These are phyloP conservation scores for Drosophila anomelani DNA, from an alignment of 2,888 invertebrate species.

Conservation along the genomic window DNA sequence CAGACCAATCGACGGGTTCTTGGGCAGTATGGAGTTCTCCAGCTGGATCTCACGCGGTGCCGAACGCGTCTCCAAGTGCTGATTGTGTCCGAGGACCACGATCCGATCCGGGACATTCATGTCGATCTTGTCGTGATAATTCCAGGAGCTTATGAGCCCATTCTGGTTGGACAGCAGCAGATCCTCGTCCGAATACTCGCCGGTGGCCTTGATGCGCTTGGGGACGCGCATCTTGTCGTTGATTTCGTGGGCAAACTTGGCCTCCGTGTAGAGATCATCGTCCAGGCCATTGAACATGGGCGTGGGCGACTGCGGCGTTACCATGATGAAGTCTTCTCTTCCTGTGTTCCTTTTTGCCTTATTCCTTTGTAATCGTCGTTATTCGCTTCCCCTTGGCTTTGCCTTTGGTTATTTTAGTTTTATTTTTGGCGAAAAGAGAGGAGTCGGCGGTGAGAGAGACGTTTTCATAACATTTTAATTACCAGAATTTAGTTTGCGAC, in stretches of 20 bases:
- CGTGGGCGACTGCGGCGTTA: constrained; percentile 87
- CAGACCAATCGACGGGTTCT: constrained; percentile 87
- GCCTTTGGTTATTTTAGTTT: constrained; percentile 10
- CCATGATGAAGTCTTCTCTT: constrained; percentile 85
- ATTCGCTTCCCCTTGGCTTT: constrained; percentile 7
- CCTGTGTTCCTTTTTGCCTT: neutral
- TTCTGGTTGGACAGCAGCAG: constrained; percentile 87
- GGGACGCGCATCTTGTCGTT: constrained; percentile 93
- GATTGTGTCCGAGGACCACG: constrained; percentile 92
- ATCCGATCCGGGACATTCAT: constrained; percentile 98
- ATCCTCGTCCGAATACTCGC: constrained; percentile 89
- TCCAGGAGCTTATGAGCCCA: constrained; percentile 87
- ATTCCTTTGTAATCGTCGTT: constrained; percentile 26
- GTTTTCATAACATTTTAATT: constrained; percentile 69
- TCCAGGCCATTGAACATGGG: constrained; percentile 87
- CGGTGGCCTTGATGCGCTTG: constrained; percentile 91
- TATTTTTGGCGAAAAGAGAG: constrained; percentile 22
- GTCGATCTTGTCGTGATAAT: constrained; percentile 90
- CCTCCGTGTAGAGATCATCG: constrained; percentile 87
- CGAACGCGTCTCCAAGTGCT: constrained; percentile 89
- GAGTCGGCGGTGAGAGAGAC: constrained; percentile 64
- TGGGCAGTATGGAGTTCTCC: constrained; percentile 92
- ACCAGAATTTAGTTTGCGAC: constrained; percentile 67
- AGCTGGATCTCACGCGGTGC: constrained; percentile 94
- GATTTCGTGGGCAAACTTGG: constrained; percentile 90